A percentile compares a stretch with the other conserved stretches of the same genome.
Evolutionary conservation across 2,113 vertebrate genomes (phyloP).

Genomic region (Cochlearius cochlearius): DNA sequence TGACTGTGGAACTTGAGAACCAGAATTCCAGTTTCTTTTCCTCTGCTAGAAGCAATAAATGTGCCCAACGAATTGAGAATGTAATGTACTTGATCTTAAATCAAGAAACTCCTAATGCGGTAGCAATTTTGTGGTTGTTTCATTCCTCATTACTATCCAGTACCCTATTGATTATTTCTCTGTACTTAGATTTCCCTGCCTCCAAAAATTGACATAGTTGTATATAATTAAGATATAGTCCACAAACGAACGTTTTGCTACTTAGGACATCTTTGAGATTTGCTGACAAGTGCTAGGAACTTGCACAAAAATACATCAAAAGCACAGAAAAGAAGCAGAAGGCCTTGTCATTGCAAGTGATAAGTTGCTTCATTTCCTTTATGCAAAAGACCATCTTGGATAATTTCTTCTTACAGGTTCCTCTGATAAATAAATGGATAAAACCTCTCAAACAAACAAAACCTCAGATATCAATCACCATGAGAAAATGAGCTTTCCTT

Average conservation of each 20-base stretch:
- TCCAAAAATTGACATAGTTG: background rate
- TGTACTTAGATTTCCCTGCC: background rate
- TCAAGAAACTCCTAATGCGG: background rate
- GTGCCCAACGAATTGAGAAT: background rate
- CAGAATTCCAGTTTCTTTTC: background rate
- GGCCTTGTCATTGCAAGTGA: background rate
- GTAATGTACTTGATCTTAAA: background rate
- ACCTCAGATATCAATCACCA: background rate
- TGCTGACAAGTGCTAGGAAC: background rate
- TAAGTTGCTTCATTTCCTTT: background rate
- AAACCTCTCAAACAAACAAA: background rate
- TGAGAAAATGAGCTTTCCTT: background rate
- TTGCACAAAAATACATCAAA: background rate
- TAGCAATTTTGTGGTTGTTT: background rate
- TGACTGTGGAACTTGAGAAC: background rate
- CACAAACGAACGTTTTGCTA: background rate
- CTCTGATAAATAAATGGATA: background rate
- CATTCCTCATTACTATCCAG: background rate
- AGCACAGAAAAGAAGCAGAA: background rate
- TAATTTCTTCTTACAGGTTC: background rate
- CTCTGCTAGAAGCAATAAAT: background rate
- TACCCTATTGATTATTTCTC: background rate
- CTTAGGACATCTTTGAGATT: background rate
- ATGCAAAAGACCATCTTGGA: background rate
- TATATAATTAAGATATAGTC: background rate